Base-by-base conservation (phyloP, 2,888 invertebrate species). In the Prosapia bicincta region DNA sequence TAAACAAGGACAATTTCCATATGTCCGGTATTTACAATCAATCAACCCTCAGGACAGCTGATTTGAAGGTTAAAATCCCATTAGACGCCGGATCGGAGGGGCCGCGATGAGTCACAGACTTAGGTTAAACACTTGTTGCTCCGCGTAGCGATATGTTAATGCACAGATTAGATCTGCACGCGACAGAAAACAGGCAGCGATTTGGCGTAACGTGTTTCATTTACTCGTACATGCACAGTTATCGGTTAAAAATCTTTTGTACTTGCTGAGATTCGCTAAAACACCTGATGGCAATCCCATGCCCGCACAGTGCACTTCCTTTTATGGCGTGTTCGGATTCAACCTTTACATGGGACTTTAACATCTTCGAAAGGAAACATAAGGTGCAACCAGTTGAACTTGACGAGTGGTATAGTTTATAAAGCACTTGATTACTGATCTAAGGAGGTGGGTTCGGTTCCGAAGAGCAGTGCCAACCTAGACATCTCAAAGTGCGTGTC, bases 21-120 rank as follows among this genome's bases (percentile, higher is more conserved):
- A 73, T 73, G 68, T 38, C 67, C 73, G 28, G 38, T 73, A 38
- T 73, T 73, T 73, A 73, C 73, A 68, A 73, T 73, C 73, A 73
- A 73, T 73, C 73, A 72, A 26, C 5, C 67, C 26, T 23, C 1
- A 10, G 54, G 13, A 54, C 54, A 54, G 54, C 54, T 54, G 54
- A 54, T 20, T 68, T 25, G 73, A 54, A 73, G 68, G 73, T 73
- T 73, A 73, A 73, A 73, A 73, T 73, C 73, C 73, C 73, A 73
- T 73, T 73, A 73, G 73, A 67, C 68, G 20, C 26, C 24, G 32
- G 73, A 43, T 43, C 68, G 25, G 72, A 28, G 28, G 68, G 32
- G 38, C 1, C 3, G 54, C 3, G 1, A 20, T 72, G 73, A 68
- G 28, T 68, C 68, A 67, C 24, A 71, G 10, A 38, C 38, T 38